Conservation (phyloP, 2,113 vertebrate species). For the Cariama cristata region DNA sequence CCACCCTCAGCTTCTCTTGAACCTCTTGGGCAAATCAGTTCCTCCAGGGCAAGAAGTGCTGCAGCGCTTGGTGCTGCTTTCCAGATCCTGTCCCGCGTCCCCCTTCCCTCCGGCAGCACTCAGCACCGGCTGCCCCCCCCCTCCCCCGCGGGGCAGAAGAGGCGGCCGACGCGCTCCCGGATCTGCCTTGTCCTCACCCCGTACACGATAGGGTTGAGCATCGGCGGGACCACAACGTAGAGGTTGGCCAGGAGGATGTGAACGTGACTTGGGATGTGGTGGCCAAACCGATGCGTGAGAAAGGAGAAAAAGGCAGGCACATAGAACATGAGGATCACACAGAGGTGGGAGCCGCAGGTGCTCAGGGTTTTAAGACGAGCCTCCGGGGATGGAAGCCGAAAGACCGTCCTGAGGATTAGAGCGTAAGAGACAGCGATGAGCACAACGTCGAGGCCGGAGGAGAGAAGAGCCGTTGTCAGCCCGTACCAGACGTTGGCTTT, state of each 20-base stretch:
- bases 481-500: slow-evolving; percentile 66
- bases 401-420: slow-evolving; percentile 44
- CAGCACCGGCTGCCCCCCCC: background rate
- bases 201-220: slow-evolving; percentile 74
- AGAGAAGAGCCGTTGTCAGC: slow-evolving; percentile 59
- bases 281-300: slow-evolving; percentile 59
- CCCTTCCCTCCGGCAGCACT: background rate
- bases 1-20: background rate
- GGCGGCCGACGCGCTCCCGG: background rate
- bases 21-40: background rate
- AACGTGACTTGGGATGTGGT: background rate
- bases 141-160: background rate
- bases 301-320: slow-evolving; percentile 72
- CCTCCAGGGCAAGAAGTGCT: fast-evolving
- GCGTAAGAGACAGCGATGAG: slow-evolving; percentile 47
- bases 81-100: fast-evolving
- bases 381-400: background rate
- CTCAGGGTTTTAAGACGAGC: slow-evolving; percentile 64
- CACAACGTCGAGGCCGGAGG: slow-evolving; percentile 51
- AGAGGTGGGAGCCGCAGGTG: slow-evolving; percentile 72
- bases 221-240: slow-evolving; percentile 42
- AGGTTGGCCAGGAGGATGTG: slow-evolving; percentile 72
- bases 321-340: slow-evolving; percentile 71
- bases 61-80: background rate
- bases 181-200: slow-evolving; percentile 71